Base-by-base conservation (phyloP, 1,140 invertebrate genomes). In the Dreissena polymorpha region DNA sequence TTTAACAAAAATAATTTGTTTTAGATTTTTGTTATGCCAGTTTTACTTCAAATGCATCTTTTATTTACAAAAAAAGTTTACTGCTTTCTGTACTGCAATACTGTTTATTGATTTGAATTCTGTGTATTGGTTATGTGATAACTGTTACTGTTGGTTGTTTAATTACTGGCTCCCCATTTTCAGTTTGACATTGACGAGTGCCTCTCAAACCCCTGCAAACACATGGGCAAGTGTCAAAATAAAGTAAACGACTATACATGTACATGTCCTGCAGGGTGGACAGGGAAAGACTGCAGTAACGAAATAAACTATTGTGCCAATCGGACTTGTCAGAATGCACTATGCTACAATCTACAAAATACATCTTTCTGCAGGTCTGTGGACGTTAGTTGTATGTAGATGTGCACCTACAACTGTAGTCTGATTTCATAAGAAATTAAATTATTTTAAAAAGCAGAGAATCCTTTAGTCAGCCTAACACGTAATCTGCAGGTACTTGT, bases 241-340 rank as follows among this genome's bases (percentile, higher is more conserved):
- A 94, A 94, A 13, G 82, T 94, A 0, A 94, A 95, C 84, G 95
- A 95, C 21, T 96, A 94, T 89, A 94, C 94, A 57, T 98, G 97
- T 92, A 93, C 94, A 7, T 99, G 98, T 91, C 95, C 95, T 10
- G 93, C 96, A 0, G 98, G 98, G 0, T 98, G 98, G 92, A 97
- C 96, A 6, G 97, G 98, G 2, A 97, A 97, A 74, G 96, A 97
- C 91, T 99, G 97, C 90, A 96, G 98, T 93, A 97, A 2, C 0
- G 10, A n/a, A 13, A 60, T 74, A 23, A 50, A 86, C 29, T 23
- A 29, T 8, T 86, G 86, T 83, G 95, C 16, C 12, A 18, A 0
- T 5, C n/a, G 72, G 21, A 53, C 39, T 13, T 77, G 75, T 77
- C 18, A 12, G 5, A 77, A 77, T 77, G 75, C 63, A 16, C 14